A percentile compares a stretch with the other conserved stretches of the same genome.
These are phyloP conservation scores for Trichonephila clavipes DNA, from an alignment of 1,140 invertebrate species.

Conservation along the genomic window DNA sequence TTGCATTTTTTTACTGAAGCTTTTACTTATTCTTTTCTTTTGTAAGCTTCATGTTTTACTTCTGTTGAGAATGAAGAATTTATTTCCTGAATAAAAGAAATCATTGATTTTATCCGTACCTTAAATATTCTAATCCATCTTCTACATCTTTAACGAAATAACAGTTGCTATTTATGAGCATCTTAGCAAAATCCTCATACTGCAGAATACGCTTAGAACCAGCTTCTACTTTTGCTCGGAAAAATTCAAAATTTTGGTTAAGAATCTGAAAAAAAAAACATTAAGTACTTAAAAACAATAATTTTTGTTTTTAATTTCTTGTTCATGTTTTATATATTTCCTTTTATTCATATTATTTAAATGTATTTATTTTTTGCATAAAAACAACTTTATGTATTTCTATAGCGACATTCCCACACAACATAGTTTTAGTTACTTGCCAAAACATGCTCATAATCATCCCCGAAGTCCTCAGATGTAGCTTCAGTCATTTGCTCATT, in stretches of 20 bases:
- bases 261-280: slow-evolving; percentile 84
- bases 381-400: not conserved
- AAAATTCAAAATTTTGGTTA: slow-evolving; percentile 96
- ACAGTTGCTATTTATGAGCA: slow-evolving; percentile 87
- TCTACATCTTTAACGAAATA: slow-evolving; percentile 93
- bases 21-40: too few relatives aligned
- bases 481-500: slow-evolving; percentile 94
- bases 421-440: slow-evolving; percentile 81
- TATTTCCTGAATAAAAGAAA: too few relatives aligned
- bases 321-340: not conserved
- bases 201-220: slow-evolving; percentile 95
- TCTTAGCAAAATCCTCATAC: slow-evolving; percentile 94
- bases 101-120: slow-evolving; percentile 83
- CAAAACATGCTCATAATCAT: slow-evolving; percentile 97
- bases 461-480: slow-evolving; percentile 96
- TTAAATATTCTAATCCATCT: slow-evolving; percentile 91
- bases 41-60: too few relatives aligned
- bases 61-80: too few relatives aligned
- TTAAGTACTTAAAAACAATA: not conserved
- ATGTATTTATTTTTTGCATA: not conserved
- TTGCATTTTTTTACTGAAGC: too few relatives aligned
- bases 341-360: not conserved
- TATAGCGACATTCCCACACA: not conserved
- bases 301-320: not conserved
- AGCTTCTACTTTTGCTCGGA: slow-evolving; percentile 94